A percentile compares a stretch with the other conserved stretches of the same genome.
Conservation (phyloP, 2,113 vertebrate genomes). For the Anhinga rufa region DNA sequence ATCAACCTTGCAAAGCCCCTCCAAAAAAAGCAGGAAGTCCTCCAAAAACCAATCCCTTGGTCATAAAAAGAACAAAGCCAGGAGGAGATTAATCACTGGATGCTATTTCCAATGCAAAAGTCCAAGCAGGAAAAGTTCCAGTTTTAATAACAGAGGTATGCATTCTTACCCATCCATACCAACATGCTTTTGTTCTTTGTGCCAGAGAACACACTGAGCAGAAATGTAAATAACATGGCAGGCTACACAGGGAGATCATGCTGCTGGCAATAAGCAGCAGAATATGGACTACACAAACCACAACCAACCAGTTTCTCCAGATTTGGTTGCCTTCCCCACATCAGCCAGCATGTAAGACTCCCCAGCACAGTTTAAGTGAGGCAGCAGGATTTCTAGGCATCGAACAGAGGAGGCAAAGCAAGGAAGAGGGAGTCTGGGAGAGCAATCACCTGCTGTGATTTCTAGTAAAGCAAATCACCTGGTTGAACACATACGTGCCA, state of each 20-base stretch:
- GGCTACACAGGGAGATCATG: rapidly evolving
- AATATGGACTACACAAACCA: neutral
- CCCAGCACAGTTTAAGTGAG: neutral
- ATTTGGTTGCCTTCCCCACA: neutral
- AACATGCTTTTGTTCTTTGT: conserved; percentile 23
- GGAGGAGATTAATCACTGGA: conserved; percentile 52
- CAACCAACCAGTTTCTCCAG: neutral
- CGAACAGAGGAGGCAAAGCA: neutral
- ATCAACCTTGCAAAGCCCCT: conserved; percentile 13
- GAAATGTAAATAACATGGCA: conserved; percentile 14
- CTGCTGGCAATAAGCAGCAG: neutral
- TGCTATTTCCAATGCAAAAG: conserved; percentile 49
- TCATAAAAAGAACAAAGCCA: conserved; percentile 43
- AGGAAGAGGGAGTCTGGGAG: neutral
- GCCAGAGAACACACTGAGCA: neutral
- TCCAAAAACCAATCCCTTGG: neutral
- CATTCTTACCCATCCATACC: conserved; percentile 3
- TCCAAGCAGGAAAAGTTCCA: neutral
- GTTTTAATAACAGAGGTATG: conserved; percentile 42
- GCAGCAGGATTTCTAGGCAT: neutral
- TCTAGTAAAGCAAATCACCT: neutral
- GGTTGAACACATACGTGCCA: neutral
- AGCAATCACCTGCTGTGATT: neutral
- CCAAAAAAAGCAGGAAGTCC: conserved; percentile 22
- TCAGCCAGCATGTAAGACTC: neutral